Conservation (phyloP, 1,140 invertebrate species). For the Brachionus manjavacas region DNA sequence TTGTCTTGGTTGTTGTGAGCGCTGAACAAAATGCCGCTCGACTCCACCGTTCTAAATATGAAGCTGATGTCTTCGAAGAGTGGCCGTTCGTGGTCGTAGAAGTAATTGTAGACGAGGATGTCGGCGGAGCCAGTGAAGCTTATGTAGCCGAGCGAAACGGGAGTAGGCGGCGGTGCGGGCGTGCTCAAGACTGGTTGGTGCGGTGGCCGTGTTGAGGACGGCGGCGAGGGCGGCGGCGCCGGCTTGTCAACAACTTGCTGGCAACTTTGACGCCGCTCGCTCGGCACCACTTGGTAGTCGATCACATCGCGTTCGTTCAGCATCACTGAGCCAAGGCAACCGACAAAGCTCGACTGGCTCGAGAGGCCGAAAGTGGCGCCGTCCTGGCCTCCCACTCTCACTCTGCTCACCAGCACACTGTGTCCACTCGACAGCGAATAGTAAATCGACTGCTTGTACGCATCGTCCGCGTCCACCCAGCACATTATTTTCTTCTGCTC, state of each 20-base stretch:
- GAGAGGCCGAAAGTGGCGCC: background rate
- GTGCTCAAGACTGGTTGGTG: background rate
- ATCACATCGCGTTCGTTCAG: slow-evolving; percentile 20
- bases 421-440: background rate
- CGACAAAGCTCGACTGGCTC: slow-evolving; percentile 4
- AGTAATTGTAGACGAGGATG: slow-evolving; percentile 25
- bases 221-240: background rate
- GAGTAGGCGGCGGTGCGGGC: background rate
- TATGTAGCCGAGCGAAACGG: slow-evolving; percentile 27
- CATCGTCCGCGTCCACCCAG: slow-evolving; percentile 29
- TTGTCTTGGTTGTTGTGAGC: slow-evolving; percentile 31
- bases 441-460: background rate
- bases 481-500: background rate
- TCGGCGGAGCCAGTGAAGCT: background rate
- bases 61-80: slow-evolving; percentile 36
- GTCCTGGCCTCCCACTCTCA: background rate
- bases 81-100: slow-evolving; percentile 25
- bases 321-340: slow-evolving; percentile 3
- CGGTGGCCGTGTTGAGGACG: background rate
- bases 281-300: slow-evolving; percentile 30
- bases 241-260: background rate
- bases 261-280: slow-evolving; percentile 26
- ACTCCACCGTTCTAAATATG: slow-evolving; percentile 18
- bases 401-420: background rate
- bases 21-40: slow-evolving; percentile 20